Evolutionary conservation across 2,888 invertebrate species (phyloP).

Genomic region (Euphydryas editha): DNA sequence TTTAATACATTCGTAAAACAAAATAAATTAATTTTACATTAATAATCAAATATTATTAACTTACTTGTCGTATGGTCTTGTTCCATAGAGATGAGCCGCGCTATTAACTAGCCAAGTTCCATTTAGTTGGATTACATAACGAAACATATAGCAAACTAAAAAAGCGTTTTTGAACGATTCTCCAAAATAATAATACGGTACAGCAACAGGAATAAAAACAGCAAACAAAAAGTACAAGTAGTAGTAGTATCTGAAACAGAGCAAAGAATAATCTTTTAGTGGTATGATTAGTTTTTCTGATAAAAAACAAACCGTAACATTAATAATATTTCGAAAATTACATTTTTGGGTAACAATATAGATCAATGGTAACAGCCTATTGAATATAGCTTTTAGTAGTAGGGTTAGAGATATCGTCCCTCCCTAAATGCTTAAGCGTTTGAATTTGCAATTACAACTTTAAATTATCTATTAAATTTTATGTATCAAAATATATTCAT

Average conservation of each 20-base stretch:
- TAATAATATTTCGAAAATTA: too few relatives aligned
- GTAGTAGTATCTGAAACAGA: conserved; percentile 86
- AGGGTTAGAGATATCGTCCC: too few relatives aligned
- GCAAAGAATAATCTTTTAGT: background rate
- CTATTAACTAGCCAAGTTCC: conserved; percentile 93
- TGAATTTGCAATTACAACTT: too few relatives aligned
- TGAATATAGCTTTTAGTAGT: too few relatives aligned
- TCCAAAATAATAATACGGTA: conserved; percentile 88
- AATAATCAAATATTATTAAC: conserved; percentile 41
- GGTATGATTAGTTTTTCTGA: too few relatives aligned
- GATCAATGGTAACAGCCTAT: too few relatives aligned
- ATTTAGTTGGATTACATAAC: conserved; percentile 87
- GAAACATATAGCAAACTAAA: conserved; percentile 84
- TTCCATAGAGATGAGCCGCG: conserved; percentile 91
- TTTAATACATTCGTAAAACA: too few relatives aligned
- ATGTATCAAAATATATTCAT: too few relatives aligned
- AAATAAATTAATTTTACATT: background rate
- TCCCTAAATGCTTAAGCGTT: too few relatives aligned
- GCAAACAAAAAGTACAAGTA: conserved; percentile 83
- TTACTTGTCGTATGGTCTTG: conserved; percentile 90
- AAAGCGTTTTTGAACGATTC: conserved; percentile 85
- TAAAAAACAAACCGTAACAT: too few relatives aligned
- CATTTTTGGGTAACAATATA: too few relatives aligned
- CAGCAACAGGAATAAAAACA: conserved; percentile 83
- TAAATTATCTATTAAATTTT: too few relatives aligned